Base-by-base conservation (phyloP, 2,888 invertebrate genomes). In the Electrophaes corylata region DNA sequence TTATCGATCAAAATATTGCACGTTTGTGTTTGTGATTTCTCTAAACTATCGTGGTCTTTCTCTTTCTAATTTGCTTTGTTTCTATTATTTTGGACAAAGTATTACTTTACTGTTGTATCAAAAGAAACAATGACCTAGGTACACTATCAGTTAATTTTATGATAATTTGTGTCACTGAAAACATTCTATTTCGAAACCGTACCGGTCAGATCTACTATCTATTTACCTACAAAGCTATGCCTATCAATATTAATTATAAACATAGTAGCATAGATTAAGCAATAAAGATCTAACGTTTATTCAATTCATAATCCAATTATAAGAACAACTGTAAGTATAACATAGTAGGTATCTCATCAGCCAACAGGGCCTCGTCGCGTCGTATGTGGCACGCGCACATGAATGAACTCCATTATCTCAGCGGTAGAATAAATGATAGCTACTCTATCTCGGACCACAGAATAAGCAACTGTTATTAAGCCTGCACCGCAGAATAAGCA, bases 381-480 rank as follows among this genome's bases (percentile, higher is more conserved):
- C 40, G 53, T 35, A 47, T 26, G 55, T 56, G 55, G 55, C 55
- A 60, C 55, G 55, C 51, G 55, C 43, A 52, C 60, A 60, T 60
- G 55, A 60, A 60, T 60, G 51, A 51, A 52, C 47, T 23, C 54
- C 44, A 47, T 60, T 60, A 60, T 55, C 60, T 47, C 47, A 14
- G 47, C 11, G 18, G 26, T 19, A 31, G 60, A 55, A 48, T 52
- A 51, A 33, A 47, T 12, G 55, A 19, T 48, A 48, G 16, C 19
- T 29, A 46, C 39, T 20, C 31, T 23, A 23, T 49, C 52, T 56
- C 47, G 10, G 37, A 14, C 3, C 41, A 14, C 26, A 44, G 49
- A 35, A 23, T 49, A 49, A 12, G 41, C 62, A 45, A 56, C 49
- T 64, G 71, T 71, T 72, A 73, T 63, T 60, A 66, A 44, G 20